phyloP scores from a whole-genome alignment of 1,140 invertebrate species.

The Pectinophora gossypiella region DNA sequence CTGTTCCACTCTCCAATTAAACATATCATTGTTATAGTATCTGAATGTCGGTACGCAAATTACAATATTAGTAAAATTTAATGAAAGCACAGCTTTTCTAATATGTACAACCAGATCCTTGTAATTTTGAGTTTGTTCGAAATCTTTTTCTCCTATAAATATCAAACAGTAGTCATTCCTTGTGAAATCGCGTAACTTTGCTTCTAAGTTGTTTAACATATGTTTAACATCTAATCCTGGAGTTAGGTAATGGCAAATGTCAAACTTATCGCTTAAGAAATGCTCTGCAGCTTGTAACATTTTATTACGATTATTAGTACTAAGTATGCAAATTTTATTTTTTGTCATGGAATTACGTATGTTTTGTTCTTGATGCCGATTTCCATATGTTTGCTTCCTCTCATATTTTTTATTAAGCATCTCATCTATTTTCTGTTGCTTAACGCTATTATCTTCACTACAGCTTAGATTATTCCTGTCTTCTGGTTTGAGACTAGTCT shows the following conservation, averaged over 20 bases:
- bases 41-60: background rate
- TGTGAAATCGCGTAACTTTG: constrained; percentile 8
- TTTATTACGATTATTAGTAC: constrained; percentile 10
- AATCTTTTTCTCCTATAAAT: constrained; percentile 18
- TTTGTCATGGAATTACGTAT: background rate
- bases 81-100: constrained; percentile 1
- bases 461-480: no score
- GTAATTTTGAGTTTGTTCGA: constrained; percentile 11
- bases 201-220: constrained; percentile 7
- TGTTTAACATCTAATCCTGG: constrained; percentile 4
- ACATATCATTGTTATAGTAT: background rate
- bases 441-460: no score
- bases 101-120: background rate
- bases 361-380: no score
- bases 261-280: background rate
- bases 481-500: no score
- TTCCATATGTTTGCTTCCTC: no score
- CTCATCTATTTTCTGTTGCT: no score
- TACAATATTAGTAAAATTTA: constrained; percentile 15
- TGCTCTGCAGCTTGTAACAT: background rate
- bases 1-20: background rate
- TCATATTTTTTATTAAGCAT: no score
- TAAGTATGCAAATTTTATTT: constrained; percentile 10
- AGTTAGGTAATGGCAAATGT: constrained; percentile 13
- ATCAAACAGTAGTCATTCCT: constrained; percentile 16